These are phyloP conservation scores for Pachyseris speciosa DNA, from an alignment of 64 coral and sea anemone genomes.

Conservation along the genomic window DNA sequence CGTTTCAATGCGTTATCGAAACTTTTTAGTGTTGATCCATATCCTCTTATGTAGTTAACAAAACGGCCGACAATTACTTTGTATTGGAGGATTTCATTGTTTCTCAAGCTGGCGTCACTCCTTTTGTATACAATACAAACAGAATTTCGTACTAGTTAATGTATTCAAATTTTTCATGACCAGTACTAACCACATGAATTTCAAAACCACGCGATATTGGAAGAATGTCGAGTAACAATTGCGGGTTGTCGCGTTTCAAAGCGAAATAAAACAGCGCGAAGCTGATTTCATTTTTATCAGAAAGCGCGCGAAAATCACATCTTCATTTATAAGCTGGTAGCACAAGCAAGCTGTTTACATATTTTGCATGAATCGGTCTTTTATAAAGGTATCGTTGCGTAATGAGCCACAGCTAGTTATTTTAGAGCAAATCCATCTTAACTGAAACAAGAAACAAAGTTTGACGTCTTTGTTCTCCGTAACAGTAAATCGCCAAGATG, in stretches of 20 bases:
- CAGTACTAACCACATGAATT: conserved; percentile 29
- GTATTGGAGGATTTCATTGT: conserved; percentile 56
- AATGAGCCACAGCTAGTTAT: not conserved
- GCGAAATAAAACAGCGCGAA: not conserved
- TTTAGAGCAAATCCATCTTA: conserved; percentile 7
- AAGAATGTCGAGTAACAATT: not conserved
- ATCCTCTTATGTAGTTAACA: not conserved
- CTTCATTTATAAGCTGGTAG: conserved; percentile 33
- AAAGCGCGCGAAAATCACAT: conserved; percentile 54
- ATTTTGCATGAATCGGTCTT: conserved; percentile 36
- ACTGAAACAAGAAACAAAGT: conserved; percentile 31
- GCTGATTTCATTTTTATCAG: not conserved
- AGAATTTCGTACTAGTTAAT: conserved; percentile 37
- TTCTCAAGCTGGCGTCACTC: conserved; percentile 43
- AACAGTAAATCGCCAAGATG: not conserved
- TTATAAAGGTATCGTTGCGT: conserved; percentile 8
- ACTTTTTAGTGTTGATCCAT: conserved; percentile 37
- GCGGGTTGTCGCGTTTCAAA: not conserved
- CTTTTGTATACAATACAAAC: conserved; percentile 62
- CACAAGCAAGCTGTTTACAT: conserved; percentile 42
- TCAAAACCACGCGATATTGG: conserved; percentile 15
- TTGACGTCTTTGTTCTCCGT: not conserved
- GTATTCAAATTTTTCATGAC: conserved; percentile 47
- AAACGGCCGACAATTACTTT: conserved; percentile 58
- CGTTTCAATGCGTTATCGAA: conserved; percentile 38